Evolutionary conservation across 2,797 vertebrate species (phyloP).

Genomic region (Acipenser oxyrinchus): DNA sequence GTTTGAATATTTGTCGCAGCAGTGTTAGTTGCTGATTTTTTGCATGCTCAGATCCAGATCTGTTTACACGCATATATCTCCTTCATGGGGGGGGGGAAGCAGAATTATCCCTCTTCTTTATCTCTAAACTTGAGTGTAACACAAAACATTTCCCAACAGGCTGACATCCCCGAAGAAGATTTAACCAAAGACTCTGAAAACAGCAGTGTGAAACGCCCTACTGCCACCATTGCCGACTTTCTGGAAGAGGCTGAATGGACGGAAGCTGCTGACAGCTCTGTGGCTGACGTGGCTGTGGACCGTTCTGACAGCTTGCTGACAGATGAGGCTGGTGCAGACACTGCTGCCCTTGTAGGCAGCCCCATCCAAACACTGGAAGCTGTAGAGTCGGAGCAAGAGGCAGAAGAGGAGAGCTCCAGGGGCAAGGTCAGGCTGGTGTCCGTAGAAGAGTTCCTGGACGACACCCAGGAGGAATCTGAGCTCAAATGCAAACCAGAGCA

Average conservation of each 20-base stretch:
- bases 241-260: slow-evolving; percentile 40
- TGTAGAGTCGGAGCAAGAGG: slow-evolving; percentile 48
- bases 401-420: slow-evolving; percentile 46
- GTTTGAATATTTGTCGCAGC: too few relatives aligned
- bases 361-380: slow-evolving; percentile 43
- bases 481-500: slow-evolving; percentile 20
- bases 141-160: too few relatives aligned
- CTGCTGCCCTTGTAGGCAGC: slow-evolving; percentile 20
- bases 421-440: slow-evolving; percentile 59
- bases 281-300: slow-evolving; percentile 4
- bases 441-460: slow-evolving; percentile 64
- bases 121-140: too few relatives aligned
- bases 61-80: too few relatives aligned
- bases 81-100: too few relatives aligned
- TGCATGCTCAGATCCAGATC: too few relatives aligned
- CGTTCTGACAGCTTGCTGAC: neutral
- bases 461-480: slow-evolving; percentile 40
- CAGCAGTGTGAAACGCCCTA: slow-evolving; percentile 45
- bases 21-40: too few relatives aligned
- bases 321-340: slow-evolving; percentile 29
- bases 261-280: slow-evolving; percentile 27
- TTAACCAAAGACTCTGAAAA: slow-evolving; percentile 45
- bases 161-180: slow-evolving; percentile 20
- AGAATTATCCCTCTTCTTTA: too few relatives aligned
- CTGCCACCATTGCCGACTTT: slow-evolving; percentile 60